A percentile compares a stretch with the other conserved stretches of the same genome.
Evolutionary conservation across 2,797 vertebrate species (phyloP).

Genomic region (Ctenopoma multispine): DNA sequence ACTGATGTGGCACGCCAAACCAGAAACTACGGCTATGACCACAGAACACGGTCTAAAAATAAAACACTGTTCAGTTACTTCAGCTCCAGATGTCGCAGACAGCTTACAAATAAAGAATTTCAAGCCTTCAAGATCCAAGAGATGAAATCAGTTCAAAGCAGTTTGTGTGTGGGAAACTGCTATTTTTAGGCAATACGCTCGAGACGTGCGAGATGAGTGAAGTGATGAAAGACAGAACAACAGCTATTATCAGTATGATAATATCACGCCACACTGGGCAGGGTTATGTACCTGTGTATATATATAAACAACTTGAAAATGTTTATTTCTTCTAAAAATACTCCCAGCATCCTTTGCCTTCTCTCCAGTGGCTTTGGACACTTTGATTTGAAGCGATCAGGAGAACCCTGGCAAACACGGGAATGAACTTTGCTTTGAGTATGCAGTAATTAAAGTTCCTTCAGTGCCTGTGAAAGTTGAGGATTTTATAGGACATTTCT

Average conservation of each 20-base stretch:
- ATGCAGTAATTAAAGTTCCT: slow-evolving; percentile 4
- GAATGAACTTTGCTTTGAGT: background rate
- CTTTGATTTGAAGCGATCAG: background rate
- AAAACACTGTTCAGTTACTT: slow-evolving; percentile 2
- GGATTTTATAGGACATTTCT: background rate
- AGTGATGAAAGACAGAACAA: background rate
- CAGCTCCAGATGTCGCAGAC: background rate
- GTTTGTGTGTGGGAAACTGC: slow-evolving; percentile 22
- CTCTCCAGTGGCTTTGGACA: background rate
- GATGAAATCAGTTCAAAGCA: slow-evolving; percentile 43
- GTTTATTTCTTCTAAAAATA: slow-evolving; percentile 22
- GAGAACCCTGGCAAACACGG: background rate
- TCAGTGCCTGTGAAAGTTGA: no score
- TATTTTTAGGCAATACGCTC: slow-evolving; percentile 59
- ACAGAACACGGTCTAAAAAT: background rate
- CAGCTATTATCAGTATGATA: slow-evolving; percentile 17
- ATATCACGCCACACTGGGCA: slow-evolving; percentile 15
- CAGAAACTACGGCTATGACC: background rate
- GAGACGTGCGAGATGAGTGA: slow-evolving; percentile 4
- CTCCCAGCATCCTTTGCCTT: background rate
- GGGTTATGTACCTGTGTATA: background rate
- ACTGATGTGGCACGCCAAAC: background rate
- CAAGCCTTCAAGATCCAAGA: slow-evolving; percentile 8
- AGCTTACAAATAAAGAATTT: slow-evolving; percentile 27
- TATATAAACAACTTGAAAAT: slow-evolving; percentile 2